Conservation (phyloP, 2,113 vertebrate species). For the Bucco capensis region DNA sequence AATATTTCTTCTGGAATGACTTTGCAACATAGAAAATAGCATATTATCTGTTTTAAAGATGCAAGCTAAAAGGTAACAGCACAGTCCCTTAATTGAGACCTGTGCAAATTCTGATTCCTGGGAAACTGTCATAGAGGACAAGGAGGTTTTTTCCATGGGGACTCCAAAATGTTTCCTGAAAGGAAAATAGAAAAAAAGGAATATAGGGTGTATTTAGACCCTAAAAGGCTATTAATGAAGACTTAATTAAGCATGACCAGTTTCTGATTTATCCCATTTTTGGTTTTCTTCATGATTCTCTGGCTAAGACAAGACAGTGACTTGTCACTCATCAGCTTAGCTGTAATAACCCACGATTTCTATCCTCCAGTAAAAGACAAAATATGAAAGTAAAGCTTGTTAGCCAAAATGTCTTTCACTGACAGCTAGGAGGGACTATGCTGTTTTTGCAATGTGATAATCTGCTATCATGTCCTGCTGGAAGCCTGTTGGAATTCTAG, state of each 20-base stretch:
- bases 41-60: neutral
- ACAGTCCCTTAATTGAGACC: neutral
- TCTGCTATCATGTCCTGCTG: fast-evolving
- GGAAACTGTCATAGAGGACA: neutral
- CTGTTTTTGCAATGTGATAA: neutral
- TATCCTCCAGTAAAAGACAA: neutral
- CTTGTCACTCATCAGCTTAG: neutral
- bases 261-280: neutral
- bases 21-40: neutral
- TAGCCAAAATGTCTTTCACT: neutral
- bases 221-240: neutral
- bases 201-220: neutral
- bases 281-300: neutral
- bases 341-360: neutral
- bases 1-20: neutral
- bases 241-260: neutral
- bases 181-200: neutral
- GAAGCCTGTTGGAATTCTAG: neutral
- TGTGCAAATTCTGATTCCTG: neutral
- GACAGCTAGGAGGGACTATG: neutral
- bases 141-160: neutral
- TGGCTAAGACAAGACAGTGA: neutral
- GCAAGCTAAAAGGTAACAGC: neutral
- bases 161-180: neutral
- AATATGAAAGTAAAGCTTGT: neutral